These are phyloP conservation scores for Oligia latruncula DNA, from an alignment of 2,888 invertebrate species.

Conservation along the genomic window DNA sequence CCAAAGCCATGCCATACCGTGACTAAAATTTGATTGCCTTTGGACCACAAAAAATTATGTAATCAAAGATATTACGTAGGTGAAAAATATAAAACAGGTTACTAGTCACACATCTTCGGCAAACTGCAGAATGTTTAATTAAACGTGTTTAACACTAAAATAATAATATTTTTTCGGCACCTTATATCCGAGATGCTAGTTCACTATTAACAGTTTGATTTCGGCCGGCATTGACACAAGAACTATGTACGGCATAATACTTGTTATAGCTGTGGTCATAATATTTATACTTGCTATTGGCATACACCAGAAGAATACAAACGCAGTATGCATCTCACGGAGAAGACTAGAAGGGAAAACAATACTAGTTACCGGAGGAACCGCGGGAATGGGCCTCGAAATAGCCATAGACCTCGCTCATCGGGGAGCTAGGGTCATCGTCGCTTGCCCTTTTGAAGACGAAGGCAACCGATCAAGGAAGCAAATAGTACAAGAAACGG, in stretches of 20 bases:
- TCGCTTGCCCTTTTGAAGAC: constrained; percentile 78
- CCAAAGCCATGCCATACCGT: not conserved
- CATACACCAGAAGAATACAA: constrained; percentile 68
- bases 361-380: constrained; percentile 78
- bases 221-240: constrained; percentile 5
- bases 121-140: not conserved
- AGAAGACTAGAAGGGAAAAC: constrained; percentile 65
- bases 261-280: constrained; percentile 43
- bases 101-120: constrained; percentile 2
- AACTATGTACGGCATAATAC: constrained; percentile 55
- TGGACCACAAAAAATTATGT: constrained; percentile 14
- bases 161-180: not conserved
- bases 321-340: constrained; percentile 63
- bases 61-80: not conserved
- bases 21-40: not conserved
- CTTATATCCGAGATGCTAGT: constrained; percentile 26
- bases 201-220: constrained; percentile 29
- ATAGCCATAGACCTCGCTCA: constrained; percentile 78
- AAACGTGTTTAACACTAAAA: not conserved
- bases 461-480: constrained; percentile 83
- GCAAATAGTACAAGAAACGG: constrained; percentile 90
- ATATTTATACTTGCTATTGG: constrained; percentile 47
- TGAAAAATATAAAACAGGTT: constrained; percentile 15
- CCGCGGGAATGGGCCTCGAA: constrained; percentile 79
- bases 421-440: constrained; percentile 78